Conservation (phyloP, 2,888 invertebrate genomes). For the Slavum lentiscoides region DNA sequence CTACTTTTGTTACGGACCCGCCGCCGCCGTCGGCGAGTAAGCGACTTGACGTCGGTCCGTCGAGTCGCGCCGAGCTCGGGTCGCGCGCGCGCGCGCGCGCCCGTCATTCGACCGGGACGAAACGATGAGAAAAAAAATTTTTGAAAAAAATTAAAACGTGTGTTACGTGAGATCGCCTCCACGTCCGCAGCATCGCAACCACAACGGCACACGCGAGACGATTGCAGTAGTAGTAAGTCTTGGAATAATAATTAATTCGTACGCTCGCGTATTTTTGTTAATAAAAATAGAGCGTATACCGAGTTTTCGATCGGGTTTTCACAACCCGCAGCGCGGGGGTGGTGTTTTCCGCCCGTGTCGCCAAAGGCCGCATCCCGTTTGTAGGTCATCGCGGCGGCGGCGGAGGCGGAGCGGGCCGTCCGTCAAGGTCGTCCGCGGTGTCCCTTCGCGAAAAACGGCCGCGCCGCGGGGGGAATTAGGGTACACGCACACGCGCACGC, state of each 20-base stretch:
- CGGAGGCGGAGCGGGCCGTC: conserved; percentile 24
- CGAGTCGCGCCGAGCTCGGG: conserved; percentile 21
- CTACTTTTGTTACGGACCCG: conserved; percentile 40
- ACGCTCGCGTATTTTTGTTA: no score
- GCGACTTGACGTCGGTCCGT: conserved; percentile 44
- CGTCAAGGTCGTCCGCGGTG: conserved; percentile 45
- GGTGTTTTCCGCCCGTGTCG: not conserved
- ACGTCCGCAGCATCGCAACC: no score
- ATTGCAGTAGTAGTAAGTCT: no score
- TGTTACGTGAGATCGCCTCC: no score
- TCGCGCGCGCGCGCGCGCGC: not conserved
- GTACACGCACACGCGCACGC: not conserved
- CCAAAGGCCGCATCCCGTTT: not conserved
- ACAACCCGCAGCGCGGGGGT: no score
- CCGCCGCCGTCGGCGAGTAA: conserved; percentile 9
- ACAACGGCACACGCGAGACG: no score
- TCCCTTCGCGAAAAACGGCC: conserved; percentile 25
- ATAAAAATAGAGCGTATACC: no score
- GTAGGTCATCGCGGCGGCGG: conserved; percentile 21
- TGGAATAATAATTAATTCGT: no score
- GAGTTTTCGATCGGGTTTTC: no score
- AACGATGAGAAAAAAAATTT: not conserved
- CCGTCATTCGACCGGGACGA: no score
- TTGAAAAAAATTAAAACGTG: no score
- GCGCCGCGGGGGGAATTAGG: not conserved